phyloP scores from a whole-genome alignment of 2,888 invertebrate genomes.

The Megalurothrips usitatus region DNA sequence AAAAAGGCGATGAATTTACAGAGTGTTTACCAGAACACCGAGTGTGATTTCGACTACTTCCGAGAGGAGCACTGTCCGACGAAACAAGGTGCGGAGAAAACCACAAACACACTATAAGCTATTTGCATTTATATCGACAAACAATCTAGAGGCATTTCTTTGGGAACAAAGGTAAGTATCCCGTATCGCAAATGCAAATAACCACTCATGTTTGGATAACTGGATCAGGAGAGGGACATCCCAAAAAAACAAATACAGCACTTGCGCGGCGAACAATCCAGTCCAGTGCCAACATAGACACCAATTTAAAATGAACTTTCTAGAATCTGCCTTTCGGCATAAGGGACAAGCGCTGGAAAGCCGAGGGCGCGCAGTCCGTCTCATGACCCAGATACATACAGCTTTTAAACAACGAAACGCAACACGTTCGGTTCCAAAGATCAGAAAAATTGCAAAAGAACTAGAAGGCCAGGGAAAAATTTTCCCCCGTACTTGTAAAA shows the following conservation, averaged over 20 bases:
- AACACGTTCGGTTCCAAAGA: not conserved
- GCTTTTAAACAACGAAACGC: not conserved
- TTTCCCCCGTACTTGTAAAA: not conserved
- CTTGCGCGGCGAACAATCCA: too few relatives aligned
- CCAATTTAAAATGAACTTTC: not conserved
- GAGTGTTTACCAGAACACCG: too few relatives aligned
- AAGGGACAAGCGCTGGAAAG: not conserved
- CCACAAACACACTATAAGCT: not conserved
- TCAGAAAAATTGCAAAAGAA: not conserved
- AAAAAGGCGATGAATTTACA: too few relatives aligned
- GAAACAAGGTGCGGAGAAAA: not conserved
- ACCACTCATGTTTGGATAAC: not conserved
- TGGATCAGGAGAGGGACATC: not conserved
- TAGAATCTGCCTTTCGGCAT: not conserved
- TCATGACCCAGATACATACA: not conserved
- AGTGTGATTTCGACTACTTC: too few relatives aligned
- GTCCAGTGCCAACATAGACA: not conserved
- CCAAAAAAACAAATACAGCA: too few relatives aligned
- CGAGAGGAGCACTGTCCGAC: too few relatives aligned
- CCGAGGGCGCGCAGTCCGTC: not conserved
- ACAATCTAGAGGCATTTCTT: not conserved
- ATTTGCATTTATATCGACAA: slow-evolving; percentile 11
- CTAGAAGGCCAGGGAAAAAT: not conserved
- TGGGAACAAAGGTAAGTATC: not conserved
- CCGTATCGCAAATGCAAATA: not conserved